These are phyloP conservation scores for Resseliella maxima DNA, from an alignment of 2,888 invertebrate genomes.

Conservation along the genomic window DNA sequence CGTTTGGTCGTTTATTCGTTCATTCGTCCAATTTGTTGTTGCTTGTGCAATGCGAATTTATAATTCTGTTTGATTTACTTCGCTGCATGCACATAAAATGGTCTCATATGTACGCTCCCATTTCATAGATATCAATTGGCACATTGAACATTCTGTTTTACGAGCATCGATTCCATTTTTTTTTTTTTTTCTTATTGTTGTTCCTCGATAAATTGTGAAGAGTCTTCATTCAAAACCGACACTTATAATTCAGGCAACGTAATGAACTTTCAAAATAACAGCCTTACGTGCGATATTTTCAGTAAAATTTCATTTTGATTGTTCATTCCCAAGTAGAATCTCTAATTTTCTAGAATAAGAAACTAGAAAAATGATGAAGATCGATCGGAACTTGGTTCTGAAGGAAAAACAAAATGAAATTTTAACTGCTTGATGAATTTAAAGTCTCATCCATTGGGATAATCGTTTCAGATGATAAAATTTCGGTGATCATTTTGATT, in stretches of 20 bases:
- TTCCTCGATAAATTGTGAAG: slow-evolving; percentile 48
- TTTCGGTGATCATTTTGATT: background rate
- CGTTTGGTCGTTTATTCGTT: too few relatives aligned
- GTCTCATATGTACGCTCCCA: background rate
- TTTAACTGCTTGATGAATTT: too few relatives aligned
- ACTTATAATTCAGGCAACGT: slow-evolving; percentile 44
- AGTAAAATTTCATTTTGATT: slow-evolving; percentile 41
- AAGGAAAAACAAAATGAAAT: too few relatives aligned
- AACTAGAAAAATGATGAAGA: background rate
- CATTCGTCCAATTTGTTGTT: background rate
- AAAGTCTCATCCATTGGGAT: too few relatives aligned
- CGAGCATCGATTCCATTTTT: slow-evolving; percentile 26
- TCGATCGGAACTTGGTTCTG: background rate
- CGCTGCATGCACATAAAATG: slow-evolving; percentile 3
- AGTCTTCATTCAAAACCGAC: background rate
- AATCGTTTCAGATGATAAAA: background rate
- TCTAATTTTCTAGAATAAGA: background rate
- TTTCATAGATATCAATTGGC: slow-evolving; percentile 38
- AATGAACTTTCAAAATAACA: slow-evolving; percentile 20
- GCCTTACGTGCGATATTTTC: background rate
- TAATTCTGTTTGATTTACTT: slow-evolving; percentile 46
- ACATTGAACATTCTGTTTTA: slow-evolving; percentile 28
- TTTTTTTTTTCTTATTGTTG: too few relatives aligned
- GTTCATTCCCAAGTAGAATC: slow-evolving; percentile 29
- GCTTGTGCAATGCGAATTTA: slow-evolving; percentile 11